Evolutionary conservation across 2,113 vertebrate species (phyloP), one percentile per base, ranked within the genome.

Genomic region (Stictonetta naevosa): DNA sequence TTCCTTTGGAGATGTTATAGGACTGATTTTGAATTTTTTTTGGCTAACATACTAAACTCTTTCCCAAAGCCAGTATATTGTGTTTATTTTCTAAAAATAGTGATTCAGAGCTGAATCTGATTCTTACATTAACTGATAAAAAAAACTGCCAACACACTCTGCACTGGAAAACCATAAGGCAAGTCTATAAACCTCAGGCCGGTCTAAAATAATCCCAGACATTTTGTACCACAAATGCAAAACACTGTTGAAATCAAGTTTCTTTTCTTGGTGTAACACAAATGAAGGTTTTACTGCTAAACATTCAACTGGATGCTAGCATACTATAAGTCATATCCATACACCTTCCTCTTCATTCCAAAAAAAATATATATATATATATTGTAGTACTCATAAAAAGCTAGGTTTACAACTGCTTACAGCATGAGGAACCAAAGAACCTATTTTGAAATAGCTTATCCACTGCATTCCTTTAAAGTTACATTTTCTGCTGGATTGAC

Each of bases 41-140:
- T 81, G 62, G 79, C 59, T 29, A 60, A 86, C 4, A 6, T 8
- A 76, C 69, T 33, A 96, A 94, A 11, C 34, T 76, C 48, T 85
- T 95, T 94, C 73, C 66, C 77, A 55, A 90, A 96, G 95, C 93
- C 53, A 90, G 64, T 26, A 56, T 72, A 92, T 80, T 33, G 18
- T n/a, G 56, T 76, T 92, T 83, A 60, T 92, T 96, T 97, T 81
- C 58, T 79, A 63, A 64, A 4, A 93, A 92, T 52, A 83, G 69
- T 21, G 52, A 84, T 80, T 71, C 48, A 85, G 74, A 95, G 83
- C 83, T 68, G 16, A 79, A 86, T 48, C 62, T 28, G 69, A 68
- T 83, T 81, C 86, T 84, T 83, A 74, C 62, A 92, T 68, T 59
- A 93, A 83, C 40, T 92, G 73, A 29, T 75, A 33, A 60, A 88